Evolutionary conservation across 2,797 vertebrate species (phyloP).

Genomic region (Diplodus puntazzo): DNA sequence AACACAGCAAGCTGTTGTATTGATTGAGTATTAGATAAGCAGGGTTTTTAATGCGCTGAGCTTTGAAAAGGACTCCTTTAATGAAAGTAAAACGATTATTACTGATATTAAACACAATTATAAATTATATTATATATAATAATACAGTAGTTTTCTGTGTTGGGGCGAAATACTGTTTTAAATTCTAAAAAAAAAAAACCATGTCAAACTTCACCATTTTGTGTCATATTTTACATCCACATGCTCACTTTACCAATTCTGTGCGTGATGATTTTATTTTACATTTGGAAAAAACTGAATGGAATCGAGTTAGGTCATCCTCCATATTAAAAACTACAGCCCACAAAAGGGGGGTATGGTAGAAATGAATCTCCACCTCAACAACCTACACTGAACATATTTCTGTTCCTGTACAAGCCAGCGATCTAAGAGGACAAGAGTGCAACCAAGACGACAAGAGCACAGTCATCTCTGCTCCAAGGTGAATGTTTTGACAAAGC

Average conservation of each 20-base stretch:
- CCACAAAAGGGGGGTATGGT: constrained; percentile 1
- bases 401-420: constrained; percentile 20
- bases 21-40: constrained; percentile 62
- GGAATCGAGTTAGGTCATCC: neutral
- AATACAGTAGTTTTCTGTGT: too few species aligned
- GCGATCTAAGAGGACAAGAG: constrained; percentile 42
- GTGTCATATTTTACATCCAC: neutral
- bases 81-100: neutral
- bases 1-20: constrained; percentile 66
- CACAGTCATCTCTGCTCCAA: constrained; percentile 69
- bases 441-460: constrained; percentile 43
- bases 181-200: neutral
- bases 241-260: neutral
- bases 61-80: constrained; percentile 1
- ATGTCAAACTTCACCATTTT: neutral
- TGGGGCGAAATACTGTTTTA: too few species aligned
- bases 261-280: constrained; percentile 4
- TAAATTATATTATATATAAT: too few species aligned
- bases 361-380: constrained; percentile 1
- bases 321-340: neutral
- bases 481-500: constrained; percentile 69
- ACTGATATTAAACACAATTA: neutral
- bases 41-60: constrained; percentile 39
- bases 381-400: constrained; percentile 14
- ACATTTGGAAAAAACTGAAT: neutral